These are phyloP conservation scores for Pandemis heparana DNA, from an alignment of 2,888 invertebrate species.

Conservation along the genomic window DNA sequence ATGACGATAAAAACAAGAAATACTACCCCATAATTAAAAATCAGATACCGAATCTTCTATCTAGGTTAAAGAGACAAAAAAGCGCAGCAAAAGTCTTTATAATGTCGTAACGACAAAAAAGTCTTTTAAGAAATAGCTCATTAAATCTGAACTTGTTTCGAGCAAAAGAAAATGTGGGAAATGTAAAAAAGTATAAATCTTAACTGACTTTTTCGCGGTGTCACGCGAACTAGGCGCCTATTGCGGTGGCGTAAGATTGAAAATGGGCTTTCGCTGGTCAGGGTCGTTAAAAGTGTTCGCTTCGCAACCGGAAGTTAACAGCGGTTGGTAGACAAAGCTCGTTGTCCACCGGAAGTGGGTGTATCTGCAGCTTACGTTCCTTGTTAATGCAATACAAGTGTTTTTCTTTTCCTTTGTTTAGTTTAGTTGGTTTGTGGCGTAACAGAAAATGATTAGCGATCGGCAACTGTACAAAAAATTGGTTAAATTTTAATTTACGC, in stretches of 20 bases:
- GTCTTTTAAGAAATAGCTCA: conserved; percentile 30
- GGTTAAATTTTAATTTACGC: no score
- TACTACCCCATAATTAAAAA: no score
- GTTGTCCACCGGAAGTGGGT: conserved; percentile 63
- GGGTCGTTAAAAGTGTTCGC: conserved; percentile 65
- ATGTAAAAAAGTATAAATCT: conserved; percentile 74
- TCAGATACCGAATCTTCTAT: neutral
- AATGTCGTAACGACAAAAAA: conserved; percentile 25
- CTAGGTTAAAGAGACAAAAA: neutral
- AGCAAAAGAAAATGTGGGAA: conserved; percentile 60
- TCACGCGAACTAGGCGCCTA: conserved; percentile 50
- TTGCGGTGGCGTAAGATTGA: conserved; percentile 46
- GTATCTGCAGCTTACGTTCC: conserved; percentile 49
- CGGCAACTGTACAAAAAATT: neutral
- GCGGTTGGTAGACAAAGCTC: conserved; percentile 62
- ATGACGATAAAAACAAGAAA: no score
- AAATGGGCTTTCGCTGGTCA: conserved; percentile 42
- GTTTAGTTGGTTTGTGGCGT: conserved; percentile 5
- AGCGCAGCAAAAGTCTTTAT: neutral
- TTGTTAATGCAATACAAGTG: conserved; percentile 47
- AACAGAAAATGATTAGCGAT: neutral
- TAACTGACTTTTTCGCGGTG: conserved; percentile 45
- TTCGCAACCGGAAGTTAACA: conserved; percentile 58
- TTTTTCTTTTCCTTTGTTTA: conserved; percentile 31
- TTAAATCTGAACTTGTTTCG: conserved; percentile 35